Evolutionary conservation across 2,888 invertebrate genomes (phyloP), one percentile per base, ranked within the genome.

Genomic region (Lasioglossum lativentre): DNA sequence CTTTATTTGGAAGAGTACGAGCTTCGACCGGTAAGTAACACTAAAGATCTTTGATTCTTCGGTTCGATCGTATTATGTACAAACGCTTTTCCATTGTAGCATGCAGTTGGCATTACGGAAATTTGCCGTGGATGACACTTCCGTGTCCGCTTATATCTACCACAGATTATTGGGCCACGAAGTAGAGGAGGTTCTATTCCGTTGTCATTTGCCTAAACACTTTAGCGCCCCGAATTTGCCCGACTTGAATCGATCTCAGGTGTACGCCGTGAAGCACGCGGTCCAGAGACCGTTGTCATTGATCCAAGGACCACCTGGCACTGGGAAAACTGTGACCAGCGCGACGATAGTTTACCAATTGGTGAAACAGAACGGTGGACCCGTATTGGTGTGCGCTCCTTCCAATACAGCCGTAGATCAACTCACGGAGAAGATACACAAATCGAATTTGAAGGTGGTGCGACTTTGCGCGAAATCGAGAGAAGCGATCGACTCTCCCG

Each of bases 371-470:
- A 98, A 97, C 91, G 98, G 98, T 6, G 98, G 98, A 1, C 98
- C 99, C 0, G 99, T 99, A 0, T 96, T 99, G 2, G 99, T 99
- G 0, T 99, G 99, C 95, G 99, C 99, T 0, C 99, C 99, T 0
- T 99, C 99, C 85, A 99, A 99, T 95, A 99, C 99, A 1, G 99
- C 99, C 40, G 99, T 99, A 0, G 99, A 99, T 95, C 99, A 99
- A 93, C 96, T 99, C 30, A 99, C 99, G 0, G 99, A 99, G 95
- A 99, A 99, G 95, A 99, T 99, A 80, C 99, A 99, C 95, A 97
- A 97, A 90, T 99, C 99, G 10, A 99, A 99, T 74, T 96, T 99
- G 66, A 99, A 99, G 95, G 96, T 96, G 6, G 99, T 99, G 4
- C 96, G 99, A 0, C 96, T 99, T 16, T 99, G 99, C 95, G 99